Evolutionary conservation across 2,888 invertebrate species (phyloP).

Genomic region (Melanostoma scalare): DNA sequence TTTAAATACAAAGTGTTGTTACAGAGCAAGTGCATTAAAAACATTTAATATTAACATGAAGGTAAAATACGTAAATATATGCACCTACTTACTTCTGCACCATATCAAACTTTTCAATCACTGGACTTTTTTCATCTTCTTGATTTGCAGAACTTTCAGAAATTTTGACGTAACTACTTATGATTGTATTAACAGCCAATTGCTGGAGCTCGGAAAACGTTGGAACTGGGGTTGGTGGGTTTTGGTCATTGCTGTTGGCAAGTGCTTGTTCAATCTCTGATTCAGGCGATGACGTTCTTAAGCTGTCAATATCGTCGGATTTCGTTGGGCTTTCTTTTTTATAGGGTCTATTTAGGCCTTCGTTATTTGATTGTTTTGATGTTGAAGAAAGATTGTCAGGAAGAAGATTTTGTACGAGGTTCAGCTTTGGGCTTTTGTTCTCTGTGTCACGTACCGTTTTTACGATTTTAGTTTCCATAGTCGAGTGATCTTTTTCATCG

Average conservation of each 20-base stretch:
- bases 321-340: not conserved
- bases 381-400: slow-evolving; percentile 20
- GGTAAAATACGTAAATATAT: not conserved
- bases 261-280: slow-evolving; percentile 81
- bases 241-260: slow-evolving; percentile 77
- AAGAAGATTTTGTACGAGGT: slow-evolving; percentile 21
- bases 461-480: not conserved
- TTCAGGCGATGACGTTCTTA: slow-evolving; percentile 80
- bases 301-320: slow-evolving; percentile 77
- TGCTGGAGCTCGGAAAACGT: slow-evolving; percentile 79
- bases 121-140: not conserved
- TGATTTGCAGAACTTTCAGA: not conserved
- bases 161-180: not conserved
- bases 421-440: slow-evolving; percentile 20
- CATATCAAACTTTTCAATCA: not conserved
- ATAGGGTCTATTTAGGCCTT: not conserved
- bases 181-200: slow-evolving; percentile 51
- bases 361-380: slow-evolving; percentile 17
- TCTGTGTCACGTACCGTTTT: not conserved
- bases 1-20: no score
- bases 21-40: no score
- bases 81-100: not conserved
- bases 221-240: slow-evolving; percentile 80
- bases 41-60: not conserved
- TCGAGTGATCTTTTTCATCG: not conserved